These are phyloP conservation scores for Loriculus beryllinus DNA, from an alignment of 2,797 vertebrate species.

Conservation along the genomic window DNA sequence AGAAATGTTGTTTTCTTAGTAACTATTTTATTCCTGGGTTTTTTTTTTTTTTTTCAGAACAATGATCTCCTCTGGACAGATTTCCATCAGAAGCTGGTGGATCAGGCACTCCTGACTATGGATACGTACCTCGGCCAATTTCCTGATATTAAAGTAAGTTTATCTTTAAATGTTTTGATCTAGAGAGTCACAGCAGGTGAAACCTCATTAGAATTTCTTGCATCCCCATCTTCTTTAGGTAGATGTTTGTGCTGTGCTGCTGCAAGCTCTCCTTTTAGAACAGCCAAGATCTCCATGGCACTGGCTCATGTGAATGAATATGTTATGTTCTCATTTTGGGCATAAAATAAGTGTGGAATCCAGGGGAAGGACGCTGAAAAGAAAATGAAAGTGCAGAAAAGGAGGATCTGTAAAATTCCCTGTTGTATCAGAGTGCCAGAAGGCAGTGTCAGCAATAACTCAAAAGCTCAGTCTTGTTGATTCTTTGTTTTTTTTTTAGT, in stretches of 20 bases:
- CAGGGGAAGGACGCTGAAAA: neutral
- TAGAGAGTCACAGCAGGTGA: neutral
- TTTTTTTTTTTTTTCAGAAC: conserved; percentile 84
- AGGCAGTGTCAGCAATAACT: neutral
- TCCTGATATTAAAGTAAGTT: conserved; percentile 93
- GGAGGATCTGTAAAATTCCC: neutral
- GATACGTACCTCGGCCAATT: conserved; percentile 98
- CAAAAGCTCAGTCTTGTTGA: neutral
- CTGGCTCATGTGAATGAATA: neutral
- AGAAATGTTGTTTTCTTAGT: neutral
- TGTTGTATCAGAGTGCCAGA: neutral
- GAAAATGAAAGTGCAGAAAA: neutral
- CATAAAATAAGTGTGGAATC: neutral
- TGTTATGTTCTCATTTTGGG: neutral
- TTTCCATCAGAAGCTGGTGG: conserved; percentile 98
- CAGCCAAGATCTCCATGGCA: neutral
- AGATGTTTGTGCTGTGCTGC: neutral
- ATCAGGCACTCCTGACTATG: conserved; percentile 97
- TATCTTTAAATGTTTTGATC: neutral
- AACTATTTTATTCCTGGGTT: neutral
- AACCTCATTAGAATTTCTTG: neutral
- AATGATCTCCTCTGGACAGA: conserved; percentile 95
- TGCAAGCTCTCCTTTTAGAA: neutral
- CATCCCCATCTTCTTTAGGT: neutral
- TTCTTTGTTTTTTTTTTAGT: neutral